These are phyloP conservation scores for Jordanella pulchra DNA, from an alignment of 2,797 vertebrate genomes.

Conservation along the genomic window DNA sequence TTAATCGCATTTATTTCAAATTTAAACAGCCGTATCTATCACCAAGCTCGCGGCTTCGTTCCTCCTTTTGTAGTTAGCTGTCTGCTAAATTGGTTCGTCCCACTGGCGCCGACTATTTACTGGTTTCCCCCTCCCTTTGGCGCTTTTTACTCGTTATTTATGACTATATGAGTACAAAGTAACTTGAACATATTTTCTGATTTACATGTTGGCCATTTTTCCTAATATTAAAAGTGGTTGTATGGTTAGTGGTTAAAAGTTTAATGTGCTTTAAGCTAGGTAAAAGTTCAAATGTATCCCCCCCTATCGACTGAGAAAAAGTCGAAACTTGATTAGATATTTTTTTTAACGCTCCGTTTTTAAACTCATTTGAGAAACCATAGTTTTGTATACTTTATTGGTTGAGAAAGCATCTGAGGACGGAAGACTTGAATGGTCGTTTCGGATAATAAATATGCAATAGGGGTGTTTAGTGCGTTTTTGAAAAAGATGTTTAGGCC, in stretches of 20 bases:
- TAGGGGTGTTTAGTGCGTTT: no score
- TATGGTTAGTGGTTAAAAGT: background rate
- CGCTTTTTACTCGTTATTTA: constrained; percentile 19
- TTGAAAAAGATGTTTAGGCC: no score
- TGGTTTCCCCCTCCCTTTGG: constrained; percentile 47
- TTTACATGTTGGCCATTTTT: rapidly evolving
- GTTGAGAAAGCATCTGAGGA: no score
- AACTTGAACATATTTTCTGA: rapidly evolving
- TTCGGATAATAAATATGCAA: no score
- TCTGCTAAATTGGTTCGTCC: constrained; percentile 62
- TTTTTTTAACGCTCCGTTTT: constrained; percentile 20
- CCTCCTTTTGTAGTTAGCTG: constrained; percentile 60
- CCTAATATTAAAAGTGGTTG: rapidly evolving
- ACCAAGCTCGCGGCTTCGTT: background rate
- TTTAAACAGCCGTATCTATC: no score
- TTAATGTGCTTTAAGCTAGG: background rate
- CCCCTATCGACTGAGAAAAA: constrained; percentile 28
- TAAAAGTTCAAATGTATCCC: constrained; percentile 25
- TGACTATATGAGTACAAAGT: rapidly evolving
- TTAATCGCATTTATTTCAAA: background rate
- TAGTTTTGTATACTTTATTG: no score
- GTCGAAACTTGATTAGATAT: constrained; percentile 54
- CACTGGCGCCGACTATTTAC: constrained; percentile 73
- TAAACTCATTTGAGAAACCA: background rate
- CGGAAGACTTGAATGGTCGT: no score